Conservation (phyloP, 2,888 invertebrate genomes). For the Phortica okadai region DNA sequence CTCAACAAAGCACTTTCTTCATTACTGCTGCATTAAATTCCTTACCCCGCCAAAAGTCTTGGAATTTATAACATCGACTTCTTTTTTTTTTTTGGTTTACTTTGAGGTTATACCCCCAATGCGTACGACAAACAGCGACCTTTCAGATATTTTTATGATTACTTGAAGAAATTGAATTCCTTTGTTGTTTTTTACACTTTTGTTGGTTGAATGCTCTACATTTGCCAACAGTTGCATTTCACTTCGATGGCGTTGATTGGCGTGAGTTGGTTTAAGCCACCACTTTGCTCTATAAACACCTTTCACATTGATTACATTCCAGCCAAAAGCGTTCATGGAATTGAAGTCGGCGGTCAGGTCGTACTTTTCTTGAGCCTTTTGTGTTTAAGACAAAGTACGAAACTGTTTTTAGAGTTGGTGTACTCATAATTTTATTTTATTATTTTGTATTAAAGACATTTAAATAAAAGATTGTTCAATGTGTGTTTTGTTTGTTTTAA, state of each 20-base stretch:
- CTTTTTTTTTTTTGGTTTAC: neutral
- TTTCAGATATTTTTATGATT: constrained; percentile 48
- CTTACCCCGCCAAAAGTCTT: neutral
- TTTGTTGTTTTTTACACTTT: constrained; percentile 35
- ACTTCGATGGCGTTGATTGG: neutral
- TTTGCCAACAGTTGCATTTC: no score
- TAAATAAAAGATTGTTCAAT: constrained; percentile 6
- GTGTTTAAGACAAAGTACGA: neutral
- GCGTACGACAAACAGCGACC: neutral
- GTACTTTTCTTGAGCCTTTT: neutral
- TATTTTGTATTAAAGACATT: neutral
- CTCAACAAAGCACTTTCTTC: neutral
- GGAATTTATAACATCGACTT: constrained; percentile 12
- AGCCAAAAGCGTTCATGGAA: constrained; percentile 49
- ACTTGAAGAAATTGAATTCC: constrained; percentile 51
- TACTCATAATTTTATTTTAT: constrained; percentile 12
- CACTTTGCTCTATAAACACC: neutral
- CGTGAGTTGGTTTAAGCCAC: neutral
- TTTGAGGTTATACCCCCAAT: constrained; percentile 11
- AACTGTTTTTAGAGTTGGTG: neutral
- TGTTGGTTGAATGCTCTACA: no score
- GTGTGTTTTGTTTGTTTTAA: constrained; percentile 1
- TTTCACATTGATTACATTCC: constrained; percentile 11
- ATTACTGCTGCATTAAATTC: neutral
- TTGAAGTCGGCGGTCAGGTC: constrained; percentile 19